Evolutionary conservation across 1,140 invertebrate species (phyloP).

Genomic region (Pogonomyrmex californicus): DNA sequence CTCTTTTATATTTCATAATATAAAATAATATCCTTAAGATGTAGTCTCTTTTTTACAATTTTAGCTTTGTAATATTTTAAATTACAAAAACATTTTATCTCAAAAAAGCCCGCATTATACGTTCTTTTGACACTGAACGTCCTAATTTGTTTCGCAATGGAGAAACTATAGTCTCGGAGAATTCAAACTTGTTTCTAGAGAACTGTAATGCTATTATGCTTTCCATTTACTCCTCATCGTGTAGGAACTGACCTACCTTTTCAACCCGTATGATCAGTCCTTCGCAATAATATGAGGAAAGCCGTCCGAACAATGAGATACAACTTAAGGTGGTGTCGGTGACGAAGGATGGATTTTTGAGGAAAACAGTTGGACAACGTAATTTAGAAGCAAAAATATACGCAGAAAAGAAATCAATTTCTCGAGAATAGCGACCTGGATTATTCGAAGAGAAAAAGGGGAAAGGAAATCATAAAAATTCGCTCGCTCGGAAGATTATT

Average conservation of each 20-base stretch:
- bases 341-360: constrained; percentile 41
- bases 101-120: not conserved
- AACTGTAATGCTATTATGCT: constrained; percentile 5
- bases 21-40: not conserved
- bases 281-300: constrained; percentile 20
- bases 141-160: constrained; percentile 37
- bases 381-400: constrained; percentile 19
- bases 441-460: constrained; percentile 18
- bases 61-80: not conserved
- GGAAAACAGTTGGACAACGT: not conserved
- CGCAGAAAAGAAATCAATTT: constrained; percentile 10
- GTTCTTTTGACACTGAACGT: constrained; percentile 25
- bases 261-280: constrained; percentile 37
- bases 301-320: constrained; percentile 35
- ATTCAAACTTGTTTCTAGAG: constrained; percentile 34
- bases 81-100: not conserved
- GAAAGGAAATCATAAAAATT: constrained; percentile 64
- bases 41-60: not conserved
- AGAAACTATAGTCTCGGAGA: not conserved
- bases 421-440: constrained; percentile 43
- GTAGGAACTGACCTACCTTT: constrained; percentile 69
- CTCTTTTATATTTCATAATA: not conserved
- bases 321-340: not conserved
- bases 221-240: not conserved
- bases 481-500: constrained; percentile 48